Conservation (phyloP, 1,140 invertebrate species). For the Mizuhopecten yessoensis region DNA sequence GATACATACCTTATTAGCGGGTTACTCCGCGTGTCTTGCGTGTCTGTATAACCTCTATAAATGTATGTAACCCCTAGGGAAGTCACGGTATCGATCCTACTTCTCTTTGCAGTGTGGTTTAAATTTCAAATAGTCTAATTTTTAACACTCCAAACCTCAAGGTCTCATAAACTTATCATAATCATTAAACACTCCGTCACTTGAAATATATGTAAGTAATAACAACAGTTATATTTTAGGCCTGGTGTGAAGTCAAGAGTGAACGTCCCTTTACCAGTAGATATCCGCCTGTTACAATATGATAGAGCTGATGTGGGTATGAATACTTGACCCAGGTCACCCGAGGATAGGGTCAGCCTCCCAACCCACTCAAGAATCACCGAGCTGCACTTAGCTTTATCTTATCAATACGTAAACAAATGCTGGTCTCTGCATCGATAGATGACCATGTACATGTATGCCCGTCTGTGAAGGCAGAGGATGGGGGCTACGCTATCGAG, state of each 20-base stretch:
- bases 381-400: neutral
- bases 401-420: constrained; percentile 26
- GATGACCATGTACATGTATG: too few relatives aligned
- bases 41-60: neutral
- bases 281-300: neutral
- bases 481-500: too few relatives aligned
- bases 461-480: too few relatives aligned
- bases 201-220: neutral
- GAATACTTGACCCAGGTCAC: neutral
- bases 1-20: neutral
- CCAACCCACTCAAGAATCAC: neutral
- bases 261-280: neutral
- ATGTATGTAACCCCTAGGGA: neutral
- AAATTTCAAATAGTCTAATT: neutral
- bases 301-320: neutral
- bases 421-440: neutral
- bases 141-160: neutral
- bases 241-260: neutral
- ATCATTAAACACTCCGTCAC: neutral
- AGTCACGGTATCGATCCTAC: constrained; percentile 8
- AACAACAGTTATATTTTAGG: neutral
- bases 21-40: neutral
- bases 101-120: neutral
- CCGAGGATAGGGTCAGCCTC: neutral
- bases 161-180: neutral